Evolutionary conservation across 1,140 invertebrate species (phyloP).

Genomic region (Drosophila saltans): DNA sequence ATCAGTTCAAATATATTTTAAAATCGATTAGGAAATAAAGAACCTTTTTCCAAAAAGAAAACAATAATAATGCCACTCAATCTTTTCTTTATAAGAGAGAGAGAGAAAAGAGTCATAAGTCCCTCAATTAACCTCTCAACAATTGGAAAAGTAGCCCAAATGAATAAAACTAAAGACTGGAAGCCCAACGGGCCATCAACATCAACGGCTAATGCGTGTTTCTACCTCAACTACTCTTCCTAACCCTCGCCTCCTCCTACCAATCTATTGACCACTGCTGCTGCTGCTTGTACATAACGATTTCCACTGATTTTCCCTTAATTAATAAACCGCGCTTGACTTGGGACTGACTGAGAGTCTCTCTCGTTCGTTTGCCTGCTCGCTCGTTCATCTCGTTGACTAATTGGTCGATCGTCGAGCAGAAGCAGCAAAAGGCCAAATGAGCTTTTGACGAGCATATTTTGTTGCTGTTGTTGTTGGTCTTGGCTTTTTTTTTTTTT

Average conservation of each 20-base stretch:
- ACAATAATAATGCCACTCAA: background rate
- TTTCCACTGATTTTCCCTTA: constrained; percentile 74
- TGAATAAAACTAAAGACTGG: constrained; percentile 60
- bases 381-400: constrained; percentile 56
- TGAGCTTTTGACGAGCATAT: constrained; percentile 77
- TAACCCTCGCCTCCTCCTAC: background rate
- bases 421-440: constrained; percentile 35
- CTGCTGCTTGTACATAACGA: background rate
- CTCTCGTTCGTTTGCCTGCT: constrained; percentile 22
- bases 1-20: background rate
- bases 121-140: constrained; percentile 8
- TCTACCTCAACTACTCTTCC: constrained; percentile 19
- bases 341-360: background rate
- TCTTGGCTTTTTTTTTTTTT: background rate
- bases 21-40: background rate
- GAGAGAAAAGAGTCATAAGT: constrained; percentile 9
- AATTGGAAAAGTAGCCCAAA: constrained; percentile 5
- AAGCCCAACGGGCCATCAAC: constrained; percentile 71
- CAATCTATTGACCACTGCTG: too few relatives aligned
- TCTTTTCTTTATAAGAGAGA: background rate
- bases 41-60: background rate
- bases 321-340: constrained; percentile 70
- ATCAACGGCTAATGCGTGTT: constrained; percentile 70
- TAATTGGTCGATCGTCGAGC: constrained; percentile 72
- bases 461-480: background rate